Evolutionary conservation across 1,140 invertebrate genomes (phyloP), one percentile per base, ranked within the genome.

Genomic region (Cotesia typhae): DNA sequence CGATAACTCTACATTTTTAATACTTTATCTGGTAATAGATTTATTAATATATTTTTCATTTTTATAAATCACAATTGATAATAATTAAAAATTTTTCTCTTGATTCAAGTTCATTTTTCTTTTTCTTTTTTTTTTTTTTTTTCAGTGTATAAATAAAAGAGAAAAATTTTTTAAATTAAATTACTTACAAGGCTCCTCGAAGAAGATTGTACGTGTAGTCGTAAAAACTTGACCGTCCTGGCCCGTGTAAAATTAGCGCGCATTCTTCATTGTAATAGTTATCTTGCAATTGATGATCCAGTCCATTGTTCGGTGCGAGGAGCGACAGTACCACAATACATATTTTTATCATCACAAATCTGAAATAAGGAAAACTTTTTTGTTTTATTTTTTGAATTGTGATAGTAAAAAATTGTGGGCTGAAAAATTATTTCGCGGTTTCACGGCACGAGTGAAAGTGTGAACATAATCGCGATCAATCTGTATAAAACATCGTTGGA

Each of bases 191-290:
- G 59, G 87, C 86, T 74, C 92, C 93, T 77, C 93, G 89, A 5
- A 95, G 88, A 65, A 94, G 88, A 85, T 95, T 95, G 69, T 93
- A 90, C 76, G 92, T 93, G 82, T 95, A 95, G 83, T 95, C 94
- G 79, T 92, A 95, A 37, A 92, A 89, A 72, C 90, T 94, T 71
- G 92, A 92, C 75, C 92, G 89, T 71, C 92, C 93, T 0, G 90
- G 90, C 14, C 92, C 91, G 69, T 91, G 89, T 57, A 96, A 83
- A 74, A 94, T 86, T 20, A 95, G 86, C 5, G 94, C 94, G 82
- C 94, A 95, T 75, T 94, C 93, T 61, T 88, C 87, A 75, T 89
- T 81, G 57, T 76, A 76, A 70, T 83, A 85, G 74, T 76, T 68
- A 35, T 85, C 84, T 17, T 83, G 12, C 38, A 84, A 72, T 65